These are phyloP conservation scores for Thecophora atra DNA, from an alignment of 2,888 invertebrate species.

Conservation along the genomic window DNA sequence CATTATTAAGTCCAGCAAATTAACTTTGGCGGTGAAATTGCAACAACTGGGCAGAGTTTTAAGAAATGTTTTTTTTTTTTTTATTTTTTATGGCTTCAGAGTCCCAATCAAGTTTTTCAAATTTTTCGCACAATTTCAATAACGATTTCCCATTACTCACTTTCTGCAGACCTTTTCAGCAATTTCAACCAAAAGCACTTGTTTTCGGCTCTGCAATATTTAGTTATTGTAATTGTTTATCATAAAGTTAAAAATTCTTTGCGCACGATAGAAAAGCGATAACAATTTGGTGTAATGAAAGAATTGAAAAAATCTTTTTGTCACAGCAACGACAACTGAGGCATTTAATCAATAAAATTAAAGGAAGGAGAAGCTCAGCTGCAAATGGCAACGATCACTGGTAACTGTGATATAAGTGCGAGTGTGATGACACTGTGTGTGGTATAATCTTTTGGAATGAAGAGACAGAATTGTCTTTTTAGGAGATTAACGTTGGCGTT, in stretches of 20 bases:
- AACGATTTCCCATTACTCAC: no score
- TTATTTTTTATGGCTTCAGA: slow-evolving; percentile 17
- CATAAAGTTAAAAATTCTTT: slow-evolving; percentile 45
- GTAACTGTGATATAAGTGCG: not conserved
- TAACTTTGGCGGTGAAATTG: slow-evolving; percentile 8
- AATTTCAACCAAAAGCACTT: slow-evolving; percentile 46
- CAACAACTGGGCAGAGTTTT: not conserved
- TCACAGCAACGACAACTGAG: slow-evolving; percentile 3
- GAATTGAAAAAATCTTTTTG: slow-evolving; percentile 19
- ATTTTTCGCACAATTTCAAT: slow-evolving; percentile 40
- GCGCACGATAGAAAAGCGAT: slow-evolving; percentile 29
- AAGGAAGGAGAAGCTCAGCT: slow-evolving; percentile 7
- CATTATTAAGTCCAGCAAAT: not conserved
- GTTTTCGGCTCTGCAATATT: slow-evolving; percentile 47
- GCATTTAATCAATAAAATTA: slow-evolving; percentile 25
- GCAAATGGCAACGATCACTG: slow-evolving; percentile 3
- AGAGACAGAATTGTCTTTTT: no score
- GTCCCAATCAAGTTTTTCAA: slow-evolving; percentile 44
- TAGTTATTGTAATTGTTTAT: slow-evolving; percentile 56
- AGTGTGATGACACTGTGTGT: not conserved
- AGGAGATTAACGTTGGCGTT: not conserved
- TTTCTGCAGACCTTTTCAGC: slow-evolving; percentile 46
- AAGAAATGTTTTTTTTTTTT: no score
- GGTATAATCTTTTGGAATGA: no score
- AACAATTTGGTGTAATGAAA: slow-evolving; percentile 29